Conservation (phyloP, 2,888 invertebrate species). For the Chalcis sispes region DNA sequence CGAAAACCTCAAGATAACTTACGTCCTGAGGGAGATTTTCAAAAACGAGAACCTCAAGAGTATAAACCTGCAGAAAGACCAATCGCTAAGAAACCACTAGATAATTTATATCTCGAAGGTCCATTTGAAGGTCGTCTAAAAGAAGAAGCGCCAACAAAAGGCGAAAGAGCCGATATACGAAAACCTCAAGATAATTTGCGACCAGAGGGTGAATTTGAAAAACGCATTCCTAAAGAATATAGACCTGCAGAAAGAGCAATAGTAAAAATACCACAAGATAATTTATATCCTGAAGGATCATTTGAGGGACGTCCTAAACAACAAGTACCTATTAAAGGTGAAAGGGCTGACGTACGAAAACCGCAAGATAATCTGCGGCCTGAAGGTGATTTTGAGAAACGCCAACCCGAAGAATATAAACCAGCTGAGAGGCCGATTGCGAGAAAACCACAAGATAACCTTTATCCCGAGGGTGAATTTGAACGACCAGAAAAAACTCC, state of each 20-base stretch:
- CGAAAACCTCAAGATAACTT: constrained; percentile 70
- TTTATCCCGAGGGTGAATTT: constrained; percentile 76
- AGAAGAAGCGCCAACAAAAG: constrained; percentile 62
- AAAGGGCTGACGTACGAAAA: constrained; percentile 70
- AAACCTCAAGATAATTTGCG: constrained; percentile 75
- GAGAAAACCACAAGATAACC: constrained; percentile 71
- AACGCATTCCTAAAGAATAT: constrained; percentile 72
- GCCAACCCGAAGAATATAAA: constrained; percentile 78
- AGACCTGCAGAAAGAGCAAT: constrained; percentile 80
- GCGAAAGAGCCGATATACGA: constrained; percentile 80
- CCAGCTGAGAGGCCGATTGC: constrained; percentile 76
- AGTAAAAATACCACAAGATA: constrained; percentile 73
- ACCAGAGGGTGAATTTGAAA: constrained; percentile 78
- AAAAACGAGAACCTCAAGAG: constrained; percentile 65
- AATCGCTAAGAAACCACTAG: constrained; percentile 70
- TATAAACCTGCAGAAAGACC: constrained; percentile 69
- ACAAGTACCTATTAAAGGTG: constrained; percentile 69
- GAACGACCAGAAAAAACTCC: constrained; percentile 75
- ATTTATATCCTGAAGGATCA: constrained; percentile 76
- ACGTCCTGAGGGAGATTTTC: constrained; percentile 77
- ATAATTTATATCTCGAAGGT: constrained; percentile 79
- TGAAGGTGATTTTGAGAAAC: constrained; percentile 76
- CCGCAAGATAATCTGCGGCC: constrained; percentile 76
- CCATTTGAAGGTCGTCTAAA: constrained; percentile 75
- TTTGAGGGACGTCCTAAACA: constrained; percentile 76